These are phyloP conservation scores for Cinclus cinclus DNA, from an alignment of 2,113 vertebrate genomes.

Conservation along the genomic window DNA sequence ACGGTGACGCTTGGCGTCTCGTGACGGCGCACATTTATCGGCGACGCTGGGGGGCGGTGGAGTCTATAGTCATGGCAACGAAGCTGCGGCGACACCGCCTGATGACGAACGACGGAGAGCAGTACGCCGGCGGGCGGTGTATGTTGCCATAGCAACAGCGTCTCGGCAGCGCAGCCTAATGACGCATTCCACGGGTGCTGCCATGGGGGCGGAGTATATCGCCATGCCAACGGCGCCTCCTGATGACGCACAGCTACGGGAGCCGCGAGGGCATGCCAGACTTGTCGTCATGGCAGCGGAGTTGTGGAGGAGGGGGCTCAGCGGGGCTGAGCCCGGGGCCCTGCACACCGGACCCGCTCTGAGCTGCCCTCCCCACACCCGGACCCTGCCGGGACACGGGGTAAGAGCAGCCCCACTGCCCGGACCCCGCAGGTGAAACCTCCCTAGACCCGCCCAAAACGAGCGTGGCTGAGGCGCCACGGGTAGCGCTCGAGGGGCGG, in stretches of 20 bases:
- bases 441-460: neutral
- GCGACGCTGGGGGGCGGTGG: rapidly evolving
- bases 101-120: rapidly evolving
- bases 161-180: neutral
- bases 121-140: neutral
- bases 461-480: rapidly evolving
- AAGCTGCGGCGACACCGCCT: neutral
- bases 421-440: too few species aligned
- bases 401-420: neutral
- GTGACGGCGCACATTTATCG: neutral
- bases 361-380: neutral
- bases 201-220: neutral
- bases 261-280: neutral
- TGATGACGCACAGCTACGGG: neutral
- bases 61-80: neutral
- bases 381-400: neutral
- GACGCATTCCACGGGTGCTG: rapidly evolving
- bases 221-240: neutral
- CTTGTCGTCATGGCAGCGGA: neutral
- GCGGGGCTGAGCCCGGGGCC: neutral
- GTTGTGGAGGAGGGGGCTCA: neutral
- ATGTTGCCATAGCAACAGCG: neutral
- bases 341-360: too few species aligned
- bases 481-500: neutral
- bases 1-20: rapidly evolving